Evolutionary conservation across 2,888 invertebrate genomes (phyloP).

Genomic region (Bimastos eiseni): DNA sequence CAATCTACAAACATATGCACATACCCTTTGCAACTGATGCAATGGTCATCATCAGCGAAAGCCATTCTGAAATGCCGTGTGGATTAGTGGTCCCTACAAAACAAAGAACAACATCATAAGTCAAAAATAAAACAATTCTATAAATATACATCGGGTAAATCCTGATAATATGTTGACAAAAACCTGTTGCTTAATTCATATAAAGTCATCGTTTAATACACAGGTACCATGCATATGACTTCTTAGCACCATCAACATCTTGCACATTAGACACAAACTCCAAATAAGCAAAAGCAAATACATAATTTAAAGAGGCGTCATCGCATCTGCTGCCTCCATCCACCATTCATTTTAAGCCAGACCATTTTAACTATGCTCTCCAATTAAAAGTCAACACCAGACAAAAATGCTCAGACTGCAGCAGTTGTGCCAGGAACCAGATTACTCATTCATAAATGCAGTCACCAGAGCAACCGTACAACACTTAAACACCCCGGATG

Average conservation of each 20-base stretch:
- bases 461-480: no score
- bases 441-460: no score
- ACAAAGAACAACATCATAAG: not conserved
- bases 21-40: not conserved
- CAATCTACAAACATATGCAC: not conserved
- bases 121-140: not conserved
- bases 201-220: not conserved
- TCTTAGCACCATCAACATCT: not conserved
- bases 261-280: not conserved
- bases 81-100: slow-evolving; percentile 31
- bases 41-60: slow-evolving; percentile 24
- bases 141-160: not conserved
- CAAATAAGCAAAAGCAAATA: not conserved
- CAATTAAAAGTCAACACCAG: no score
- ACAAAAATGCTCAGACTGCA: no score
- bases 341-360: no score
- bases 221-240: not conserved
- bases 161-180: not conserved
- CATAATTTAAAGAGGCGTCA: not conserved
- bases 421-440: no score
- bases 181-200: not conserved
- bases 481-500: no score
- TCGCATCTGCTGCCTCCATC: no score
- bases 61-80: slow-evolving; percentile 35
- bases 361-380: no score